Conservation (phyloP, 2,888 invertebrate genomes). For the Andrena bucephala region DNA sequence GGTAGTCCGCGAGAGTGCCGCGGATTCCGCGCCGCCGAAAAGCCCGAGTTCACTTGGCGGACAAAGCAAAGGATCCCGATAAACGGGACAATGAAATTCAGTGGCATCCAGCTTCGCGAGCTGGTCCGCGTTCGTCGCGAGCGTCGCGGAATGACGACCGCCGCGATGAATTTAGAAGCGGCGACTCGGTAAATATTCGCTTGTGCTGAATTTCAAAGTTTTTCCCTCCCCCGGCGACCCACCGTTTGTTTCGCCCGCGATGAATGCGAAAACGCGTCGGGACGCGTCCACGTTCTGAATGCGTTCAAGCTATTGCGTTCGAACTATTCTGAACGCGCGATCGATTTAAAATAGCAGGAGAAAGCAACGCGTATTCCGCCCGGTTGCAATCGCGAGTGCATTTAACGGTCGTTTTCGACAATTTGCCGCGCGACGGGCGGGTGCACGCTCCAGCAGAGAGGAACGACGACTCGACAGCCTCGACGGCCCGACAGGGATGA, state of each 20-base stretch:
- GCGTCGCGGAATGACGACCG: not conserved
- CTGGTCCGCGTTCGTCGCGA: not conserved
- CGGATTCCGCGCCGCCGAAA: constrained; percentile 36
- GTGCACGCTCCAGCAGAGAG: not conserved
- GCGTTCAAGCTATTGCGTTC: not conserved
- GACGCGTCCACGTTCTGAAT: not conserved
- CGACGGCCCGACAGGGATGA: constrained; percentile 36
- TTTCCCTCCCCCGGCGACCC: no score
- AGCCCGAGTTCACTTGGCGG: constrained; percentile 31
- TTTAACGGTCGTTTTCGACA: constrained; percentile 3
- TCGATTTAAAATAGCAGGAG: not conserved
- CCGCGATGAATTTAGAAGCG: constrained; percentile 43
- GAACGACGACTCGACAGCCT: not conserved
- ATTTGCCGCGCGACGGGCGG: not conserved
- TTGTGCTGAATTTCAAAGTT: constrained; percentile 26
- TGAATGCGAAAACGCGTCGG: not conserved
- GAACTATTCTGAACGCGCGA: not conserved
- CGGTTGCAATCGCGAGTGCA: no score
- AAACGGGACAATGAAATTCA: constrained; percentile 58
- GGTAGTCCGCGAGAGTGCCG: constrained; percentile 11
- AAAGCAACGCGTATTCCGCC: not conserved
- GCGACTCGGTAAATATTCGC: constrained; percentile 59
- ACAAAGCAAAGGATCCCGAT: constrained; percentile 27
- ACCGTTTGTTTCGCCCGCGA: not conserved
- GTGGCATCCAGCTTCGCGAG: constrained; percentile 1